These are phyloP conservation scores for Corythornis leucogaster DNA, from an alignment of 2,797 vertebrate species.

Conservation along the genomic window DNA sequence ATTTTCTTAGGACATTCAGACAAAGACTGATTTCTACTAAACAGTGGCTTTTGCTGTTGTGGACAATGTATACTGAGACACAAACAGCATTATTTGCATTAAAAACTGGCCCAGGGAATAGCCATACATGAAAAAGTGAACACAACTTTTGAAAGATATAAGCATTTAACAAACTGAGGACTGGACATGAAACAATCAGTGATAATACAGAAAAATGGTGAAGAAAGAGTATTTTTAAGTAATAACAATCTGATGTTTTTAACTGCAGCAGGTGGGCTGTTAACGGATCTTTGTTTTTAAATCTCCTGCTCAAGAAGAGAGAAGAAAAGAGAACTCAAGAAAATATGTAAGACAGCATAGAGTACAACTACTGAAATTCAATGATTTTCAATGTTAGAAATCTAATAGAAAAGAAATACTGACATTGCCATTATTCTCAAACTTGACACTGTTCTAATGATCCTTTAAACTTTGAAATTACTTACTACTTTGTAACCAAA, in stretches of 20 bases:
- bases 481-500: neutral
- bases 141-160: neutral
- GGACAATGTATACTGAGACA: neutral
- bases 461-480: neutral
- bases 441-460: neutral
- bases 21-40: neutral
- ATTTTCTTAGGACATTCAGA: slow-evolving; percentile 12
- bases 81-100: neutral
- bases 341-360: slow-evolving; percentile 33
- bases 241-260: slow-evolving; percentile 45
- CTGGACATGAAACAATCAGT: slow-evolving; percentile 13
- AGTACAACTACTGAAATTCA: neutral
- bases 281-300: slow-evolving; percentile 55
- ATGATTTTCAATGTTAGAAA: neutral
- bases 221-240: slow-evolving; percentile 27
- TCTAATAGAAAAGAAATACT: neutral
- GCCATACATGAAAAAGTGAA: neutral
- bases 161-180: slow-evolving; percentile 10
- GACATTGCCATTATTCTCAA: neutral
- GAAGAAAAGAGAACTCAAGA: slow-evolving; percentile 66
- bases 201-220: neutral
- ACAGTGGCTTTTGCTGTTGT: neutral
- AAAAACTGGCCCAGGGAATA: neutral
- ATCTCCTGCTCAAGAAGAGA: slow-evolving; percentile 66
- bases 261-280: slow-evolving; percentile 33